Base-by-base conservation (phyloP, 2,113 vertebrate genomes). In the Alectura lathami region DNA sequence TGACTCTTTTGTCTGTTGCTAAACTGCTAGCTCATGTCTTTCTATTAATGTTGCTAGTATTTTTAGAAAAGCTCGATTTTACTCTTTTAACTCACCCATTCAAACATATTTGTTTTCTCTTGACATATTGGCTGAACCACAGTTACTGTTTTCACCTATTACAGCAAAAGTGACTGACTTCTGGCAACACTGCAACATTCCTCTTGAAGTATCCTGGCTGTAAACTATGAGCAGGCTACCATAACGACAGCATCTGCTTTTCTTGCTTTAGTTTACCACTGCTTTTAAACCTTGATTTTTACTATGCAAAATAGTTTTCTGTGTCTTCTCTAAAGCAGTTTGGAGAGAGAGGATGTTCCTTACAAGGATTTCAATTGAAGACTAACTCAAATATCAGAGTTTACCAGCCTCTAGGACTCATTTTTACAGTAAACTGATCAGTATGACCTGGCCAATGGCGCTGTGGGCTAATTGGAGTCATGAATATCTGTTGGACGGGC, bases 21-120 rank as follows among this genome's bases (percentile, higher is more conserved):
- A 70, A 88, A 94, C 72, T 87, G 81, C 85, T 83, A 63, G 34
- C 82, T 97, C 87, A 83, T 73, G 54, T 43, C 54, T 85, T 93
- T 85, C 86, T 94, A 62, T 94, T 88, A 87, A 54, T 1, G 2
- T 83, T 2, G 0, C 43, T 20, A 62, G 36, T 92, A 94, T 94
- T 92, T 97, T 94, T 94, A 95, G 90, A 93, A 87, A 54, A 21
- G 36, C 8, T 57, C 13, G 10, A 3, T 74, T 45, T 59, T 87
- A 85, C 59, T 88, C 45, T 83, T 94, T 79, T 87, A 30, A 69
- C 45, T 88, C 73, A 63, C 7, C 10, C 10, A 27, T 69, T 89
- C 63, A 83, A 76, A 89, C 15, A 8, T 22, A 62, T 42, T 89
- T 85, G 24, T 57, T 89, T 90, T 91, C 32, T 72, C 57, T 87